Evolutionary conservation across 1,140 invertebrate species (phyloP).

Genomic region (Aphis gossypii): DNA sequence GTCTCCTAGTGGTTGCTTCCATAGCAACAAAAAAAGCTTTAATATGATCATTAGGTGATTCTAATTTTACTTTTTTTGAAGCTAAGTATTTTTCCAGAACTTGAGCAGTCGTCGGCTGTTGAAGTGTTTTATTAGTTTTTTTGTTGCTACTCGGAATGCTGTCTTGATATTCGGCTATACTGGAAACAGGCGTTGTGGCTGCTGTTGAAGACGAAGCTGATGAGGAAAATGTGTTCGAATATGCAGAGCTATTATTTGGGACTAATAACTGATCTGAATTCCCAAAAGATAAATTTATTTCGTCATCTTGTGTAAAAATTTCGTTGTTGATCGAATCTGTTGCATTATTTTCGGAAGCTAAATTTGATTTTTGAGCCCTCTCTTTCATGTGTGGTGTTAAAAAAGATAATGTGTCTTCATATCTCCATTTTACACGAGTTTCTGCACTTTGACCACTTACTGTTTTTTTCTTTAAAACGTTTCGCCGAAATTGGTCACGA

Average conservation of each 20-base stretch:
- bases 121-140: background rate
- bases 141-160: too few relatives aligned
- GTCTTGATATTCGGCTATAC: background rate
- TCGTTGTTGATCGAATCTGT: too few relatives aligned
- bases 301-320: too few relatives aligned
- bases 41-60: slow-evolving; percentile 11
- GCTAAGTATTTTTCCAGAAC: background rate
- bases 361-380: slow-evolving; percentile 33
- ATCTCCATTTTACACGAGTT: slow-evolving; percentile 44
- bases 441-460: slow-evolving; percentile 52
- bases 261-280: background rate
- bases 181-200: background rate
- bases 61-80: background rate
- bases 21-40: background rate
- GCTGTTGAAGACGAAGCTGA: background rate
- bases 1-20: slow-evolving; percentile 26
- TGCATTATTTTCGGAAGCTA: background rate
- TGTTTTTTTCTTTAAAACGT: slow-evolving; percentile 49
- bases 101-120: background rate
- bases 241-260: background rate
- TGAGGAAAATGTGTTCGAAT: background rate
- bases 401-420: slow-evolving; percentile 21
- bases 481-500: slow-evolving; percentile 56
- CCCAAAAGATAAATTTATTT: background rate
- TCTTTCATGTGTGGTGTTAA: slow-evolving; percentile 23